Evolutionary conservation across 2,888 invertebrate species (phyloP).

Genomic region (Hemaris fuciformis): DNA sequence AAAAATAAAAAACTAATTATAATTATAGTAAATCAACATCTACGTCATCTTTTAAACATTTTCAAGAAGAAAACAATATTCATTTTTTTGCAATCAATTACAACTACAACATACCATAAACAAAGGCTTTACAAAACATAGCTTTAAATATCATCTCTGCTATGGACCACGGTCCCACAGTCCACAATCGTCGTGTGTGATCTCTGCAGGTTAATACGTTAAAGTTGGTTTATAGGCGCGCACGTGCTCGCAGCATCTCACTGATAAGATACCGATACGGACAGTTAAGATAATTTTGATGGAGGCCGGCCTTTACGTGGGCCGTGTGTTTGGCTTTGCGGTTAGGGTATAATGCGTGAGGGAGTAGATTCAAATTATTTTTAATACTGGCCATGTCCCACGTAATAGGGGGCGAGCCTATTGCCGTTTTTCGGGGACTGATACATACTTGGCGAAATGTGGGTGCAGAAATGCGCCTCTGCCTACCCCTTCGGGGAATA

Average conservation of each 20-base stretch:
- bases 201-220: slow-evolving; percentile 27
- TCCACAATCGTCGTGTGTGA: slow-evolving; percentile 48
- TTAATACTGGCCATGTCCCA: not conserved
- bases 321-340: not conserved
- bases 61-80: no score
- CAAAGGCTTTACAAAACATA: not conserved
- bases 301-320: slow-evolving; percentile 2
- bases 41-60: no score
- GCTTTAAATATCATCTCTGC: not conserved
- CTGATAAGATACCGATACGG: slow-evolving; percentile 25
- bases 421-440: no score
- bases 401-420: no score
- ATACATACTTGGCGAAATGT: no score
- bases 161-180: slow-evolving; percentile 16
- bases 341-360: not conserved
- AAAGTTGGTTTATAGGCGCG: slow-evolving; percentile 19
- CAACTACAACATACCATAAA: not conserved
- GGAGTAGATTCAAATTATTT: not conserved
- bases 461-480: no score
- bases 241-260: slow-evolving; percentile 22
- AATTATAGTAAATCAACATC: no score
- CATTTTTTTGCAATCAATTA: no score
- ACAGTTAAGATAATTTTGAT: slow-evolving; percentile 2
- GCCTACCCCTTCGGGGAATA: no score
- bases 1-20: no score